Evolutionary conservation across 2,113 vertebrate genomes (phyloP).

Genomic region (Alosa alosa): DNA sequence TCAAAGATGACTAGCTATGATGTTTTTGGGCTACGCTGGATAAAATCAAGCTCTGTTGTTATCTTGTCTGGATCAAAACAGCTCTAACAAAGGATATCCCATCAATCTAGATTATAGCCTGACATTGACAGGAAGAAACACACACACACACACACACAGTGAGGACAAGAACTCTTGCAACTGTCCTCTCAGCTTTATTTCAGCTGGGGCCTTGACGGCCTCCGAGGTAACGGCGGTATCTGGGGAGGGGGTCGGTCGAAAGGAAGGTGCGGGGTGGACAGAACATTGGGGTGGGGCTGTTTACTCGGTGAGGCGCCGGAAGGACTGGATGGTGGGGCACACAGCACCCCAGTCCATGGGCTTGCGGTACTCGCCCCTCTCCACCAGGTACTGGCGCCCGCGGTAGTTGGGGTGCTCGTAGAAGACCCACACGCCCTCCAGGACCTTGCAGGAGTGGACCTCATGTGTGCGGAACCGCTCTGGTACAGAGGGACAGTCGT

Average conservation of each 20-base stretch:
- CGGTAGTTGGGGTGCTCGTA: conserved; percentile 89
- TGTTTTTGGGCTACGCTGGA: no score
- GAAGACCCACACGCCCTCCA: conserved; percentile 88
- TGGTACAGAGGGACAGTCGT: conserved; percentile 86
- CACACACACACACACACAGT: neutral
- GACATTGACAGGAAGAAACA: neutral
- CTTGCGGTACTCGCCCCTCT: conserved; percentile 89
- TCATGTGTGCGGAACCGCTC: conserved; percentile 82
- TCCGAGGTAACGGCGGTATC: neutral
- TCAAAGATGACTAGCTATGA: no score
- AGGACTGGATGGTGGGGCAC: conserved; percentile 81
- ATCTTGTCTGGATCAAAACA: no score
- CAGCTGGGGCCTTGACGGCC: neutral
- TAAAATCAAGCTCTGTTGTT: no score
- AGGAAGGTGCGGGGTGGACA: neutral
- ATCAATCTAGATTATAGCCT: no score
- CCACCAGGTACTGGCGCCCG: conserved; percentile 89
- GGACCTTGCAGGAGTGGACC: conserved; percentile 86
- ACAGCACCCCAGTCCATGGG: conserved; percentile 84
- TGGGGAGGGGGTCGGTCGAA: neutral
- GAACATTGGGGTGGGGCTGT: neutral
- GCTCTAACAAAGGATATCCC: no score
- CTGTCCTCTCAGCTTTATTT: neutral
- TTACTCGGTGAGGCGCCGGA: conserved; percentile 76
- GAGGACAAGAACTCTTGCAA: neutral